These are phyloP conservation scores for Catocala nupta DNA, from an alignment of 2,888 invertebrate species.

Conservation along the genomic window DNA sequence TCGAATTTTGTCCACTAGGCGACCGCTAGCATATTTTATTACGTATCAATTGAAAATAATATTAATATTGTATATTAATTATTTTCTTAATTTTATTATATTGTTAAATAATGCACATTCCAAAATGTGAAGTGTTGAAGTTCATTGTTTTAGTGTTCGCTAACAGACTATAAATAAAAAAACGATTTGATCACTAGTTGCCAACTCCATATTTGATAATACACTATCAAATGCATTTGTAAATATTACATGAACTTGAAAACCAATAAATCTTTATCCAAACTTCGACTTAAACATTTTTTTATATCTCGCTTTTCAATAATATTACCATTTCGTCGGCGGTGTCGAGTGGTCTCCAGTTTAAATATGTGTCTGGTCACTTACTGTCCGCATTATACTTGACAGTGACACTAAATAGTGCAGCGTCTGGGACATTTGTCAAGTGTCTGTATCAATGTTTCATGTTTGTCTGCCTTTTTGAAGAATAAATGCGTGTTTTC, in stretches of 20 bases:
- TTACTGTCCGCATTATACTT: constrained; percentile 64
- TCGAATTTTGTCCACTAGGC: no score
- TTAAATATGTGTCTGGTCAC: constrained; percentile 63
- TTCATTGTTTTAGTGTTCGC: no score
- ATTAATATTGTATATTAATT: no score
- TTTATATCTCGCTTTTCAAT: constrained; percentile 48
- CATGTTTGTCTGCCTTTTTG: constrained; percentile 57
- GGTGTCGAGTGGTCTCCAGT: constrained; percentile 65
- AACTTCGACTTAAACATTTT: constrained; percentile 55
- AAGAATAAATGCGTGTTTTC: constrained; percentile 41
- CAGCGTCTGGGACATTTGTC: constrained; percentile 78
- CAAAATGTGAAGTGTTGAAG: no score
- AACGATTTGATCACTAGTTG: constrained; percentile 29
- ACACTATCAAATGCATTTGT: constrained; percentile 63
- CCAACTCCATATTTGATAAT: constrained; percentile 42
- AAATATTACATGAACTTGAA: constrained; percentile 70
- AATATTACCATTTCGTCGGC: constrained; percentile 64
- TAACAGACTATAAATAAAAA: background rate
- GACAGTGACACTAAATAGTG: constrained; percentile 72
- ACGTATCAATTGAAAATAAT: no score
- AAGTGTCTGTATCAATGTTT: constrained; percentile 71
- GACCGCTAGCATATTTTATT: no score
- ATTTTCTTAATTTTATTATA: no score
- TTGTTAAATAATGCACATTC: no score
- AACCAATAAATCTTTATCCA: constrained; percentile 66